These are phyloP conservation scores for Nothocercus nigrocapillus DNA, from an alignment of 2,113 vertebrate species.

Conservation along the genomic window DNA sequence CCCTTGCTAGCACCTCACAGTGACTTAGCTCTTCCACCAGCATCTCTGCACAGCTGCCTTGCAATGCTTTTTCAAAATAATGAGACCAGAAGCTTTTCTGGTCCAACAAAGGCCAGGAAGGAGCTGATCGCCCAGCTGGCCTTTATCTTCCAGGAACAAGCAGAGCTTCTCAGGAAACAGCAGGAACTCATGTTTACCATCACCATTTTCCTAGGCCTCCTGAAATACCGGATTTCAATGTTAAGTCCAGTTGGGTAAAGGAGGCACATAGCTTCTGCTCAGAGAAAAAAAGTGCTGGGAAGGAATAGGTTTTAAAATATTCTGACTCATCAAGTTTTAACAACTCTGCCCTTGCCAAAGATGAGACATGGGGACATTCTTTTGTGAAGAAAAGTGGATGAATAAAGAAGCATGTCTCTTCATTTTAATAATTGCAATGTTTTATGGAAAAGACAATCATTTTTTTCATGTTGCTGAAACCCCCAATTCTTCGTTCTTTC, in stretches of 20 bases:
- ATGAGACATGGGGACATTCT: neutral
- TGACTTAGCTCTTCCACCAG: neutral
- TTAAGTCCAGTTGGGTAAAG: neutral
- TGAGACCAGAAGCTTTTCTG: neutral
- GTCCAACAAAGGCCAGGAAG: neutral
- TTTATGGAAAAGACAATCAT: neutral
- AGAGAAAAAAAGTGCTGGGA: neutral
- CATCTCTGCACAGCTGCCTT: neutral
- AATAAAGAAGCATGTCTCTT: neutral
- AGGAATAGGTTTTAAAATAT: neutral
- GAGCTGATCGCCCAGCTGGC: neutral
- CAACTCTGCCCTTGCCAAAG: neutral
- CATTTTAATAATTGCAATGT: neutral
- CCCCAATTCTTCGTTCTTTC: neutral
- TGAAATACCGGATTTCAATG: neutral
- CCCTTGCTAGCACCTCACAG: neutral
- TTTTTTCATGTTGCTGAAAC: neutral
- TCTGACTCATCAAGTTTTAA: neutral
- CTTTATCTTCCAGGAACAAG: neutral
- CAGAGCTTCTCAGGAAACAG: neutral
- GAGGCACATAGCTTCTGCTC: neutral
- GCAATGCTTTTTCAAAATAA: neutral
- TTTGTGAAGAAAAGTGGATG: neutral
- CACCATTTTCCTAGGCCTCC: neutral
- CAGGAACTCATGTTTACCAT: neutral